Conservation (phyloP, 2,113 vertebrate species). For the Australoheros scitulus region DNA sequence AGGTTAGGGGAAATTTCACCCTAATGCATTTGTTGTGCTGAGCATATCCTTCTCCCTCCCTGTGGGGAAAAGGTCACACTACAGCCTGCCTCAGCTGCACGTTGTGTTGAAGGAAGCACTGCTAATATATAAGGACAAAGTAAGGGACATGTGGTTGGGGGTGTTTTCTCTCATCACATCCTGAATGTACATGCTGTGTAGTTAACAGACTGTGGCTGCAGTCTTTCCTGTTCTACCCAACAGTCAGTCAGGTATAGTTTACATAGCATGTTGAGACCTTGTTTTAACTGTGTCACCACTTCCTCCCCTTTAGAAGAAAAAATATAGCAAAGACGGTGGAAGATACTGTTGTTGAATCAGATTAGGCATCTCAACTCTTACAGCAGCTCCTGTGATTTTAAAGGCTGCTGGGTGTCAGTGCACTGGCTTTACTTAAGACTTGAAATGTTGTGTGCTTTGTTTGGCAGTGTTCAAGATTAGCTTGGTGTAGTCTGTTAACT, state of each 20-base stretch:
- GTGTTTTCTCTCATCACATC: background rate
- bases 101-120: conserved; percentile 7
- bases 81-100: conserved; percentile 16
- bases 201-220: conserved; percentile 1
- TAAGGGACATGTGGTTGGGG: background rate
- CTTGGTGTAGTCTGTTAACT: background rate
- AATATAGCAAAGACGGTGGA: background rate
- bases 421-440: background rate
- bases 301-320: background rate
- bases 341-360: background rate
- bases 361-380: background rate
- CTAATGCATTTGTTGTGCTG: conserved; percentile 22
- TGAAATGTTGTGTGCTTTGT: background rate
- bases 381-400: background rate
- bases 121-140: background rate
- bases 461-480: background rate
- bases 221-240: background rate
- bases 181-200: conserved; percentile 29
- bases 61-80: background rate
- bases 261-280: conserved; percentile 19
- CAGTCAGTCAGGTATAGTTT: conserved; percentile 14
- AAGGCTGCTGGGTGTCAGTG: background rate
- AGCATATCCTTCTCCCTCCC: background rate
- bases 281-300: conserved; percentile 25
- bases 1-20: background rate